phyloP scores from a whole-genome alignment of 2,888 invertebrate genomes.

The Halocaridina rubra region DNA sequence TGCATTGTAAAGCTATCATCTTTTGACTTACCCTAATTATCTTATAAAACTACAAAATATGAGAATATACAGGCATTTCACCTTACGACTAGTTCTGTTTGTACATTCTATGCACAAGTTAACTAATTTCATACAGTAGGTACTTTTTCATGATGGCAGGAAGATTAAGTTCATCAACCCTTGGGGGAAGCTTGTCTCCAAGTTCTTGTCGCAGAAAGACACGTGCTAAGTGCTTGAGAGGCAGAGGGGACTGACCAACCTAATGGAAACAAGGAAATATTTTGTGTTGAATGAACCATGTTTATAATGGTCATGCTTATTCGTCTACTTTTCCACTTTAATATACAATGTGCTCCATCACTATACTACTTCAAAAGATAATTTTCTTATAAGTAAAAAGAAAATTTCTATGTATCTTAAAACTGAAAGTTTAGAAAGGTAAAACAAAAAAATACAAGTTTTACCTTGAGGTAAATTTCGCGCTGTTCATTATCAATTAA shows the following conservation, averaged over 20 bases:
- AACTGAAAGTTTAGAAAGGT: no score
- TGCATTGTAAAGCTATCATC: not conserved
- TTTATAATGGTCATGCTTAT: no score
- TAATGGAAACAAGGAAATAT: not conserved
- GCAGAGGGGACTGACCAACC: conserved; percentile 56
- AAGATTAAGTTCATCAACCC: conserved; percentile 50
- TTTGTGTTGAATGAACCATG: no score
- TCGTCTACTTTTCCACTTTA: no score
- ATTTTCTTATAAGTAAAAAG: no score
- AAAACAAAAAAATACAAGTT: no score
- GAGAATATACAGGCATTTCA: not conserved
- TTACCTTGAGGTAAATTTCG: conserved; percentile 40
- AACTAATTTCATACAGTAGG: conserved; percentile 61
- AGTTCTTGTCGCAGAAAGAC: conserved; percentile 51
- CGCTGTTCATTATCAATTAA: conserved; percentile 54
- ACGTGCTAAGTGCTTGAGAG: conserved; percentile 54
- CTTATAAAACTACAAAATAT: not conserved
- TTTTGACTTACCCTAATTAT: not conserved
- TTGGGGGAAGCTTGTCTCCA: conserved; percentile 28
- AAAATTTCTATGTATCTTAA: no score
- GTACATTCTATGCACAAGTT: conserved; percentile 6
- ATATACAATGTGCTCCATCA: no score
- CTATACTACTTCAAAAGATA: no score
- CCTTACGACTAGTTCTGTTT: not conserved
- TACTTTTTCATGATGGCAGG: conserved; percentile 59